Base-by-base conservation (phyloP, 2,797 vertebrate species). In the Rhinatrema bivittatum region DNA sequence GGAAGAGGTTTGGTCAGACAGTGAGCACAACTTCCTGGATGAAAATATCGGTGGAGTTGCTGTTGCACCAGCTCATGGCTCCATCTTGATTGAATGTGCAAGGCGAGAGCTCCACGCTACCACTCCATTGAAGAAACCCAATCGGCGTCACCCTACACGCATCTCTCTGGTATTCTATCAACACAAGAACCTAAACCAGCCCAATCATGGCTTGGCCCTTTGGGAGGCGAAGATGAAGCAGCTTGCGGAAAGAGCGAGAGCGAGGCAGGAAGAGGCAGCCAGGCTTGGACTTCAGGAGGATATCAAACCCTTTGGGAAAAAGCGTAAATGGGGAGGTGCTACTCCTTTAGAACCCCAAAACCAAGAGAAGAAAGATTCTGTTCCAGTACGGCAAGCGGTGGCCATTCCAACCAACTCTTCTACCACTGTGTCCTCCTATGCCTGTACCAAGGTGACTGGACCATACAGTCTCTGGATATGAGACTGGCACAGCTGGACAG, bases 121-220 rank as follows among this genome's bases (percentile, higher is more conserved):
- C 66, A 98, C 96, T 1, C 95, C 96, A 0, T 79, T 99, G 50
- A 97, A 90, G 82, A 96, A 72, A 39, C 96, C 96, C 15, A 87
- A 99, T 72, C 92, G 96, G 43, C 82, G 87, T 51, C 95, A 98
- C 56, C 96, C 96, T n/a, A 87, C 91, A 7, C 94, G 96, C 63
- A 99, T 99, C 79, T 98, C 96, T 51, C 82, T 99, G 56, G 96
- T 99, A 50, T 99, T 99, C 76, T 99, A 99, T 87, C 96, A 99
- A 89, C 95, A 99, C 85, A 99, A 99, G 83, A 99, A 97, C 85
- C 85, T 99, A 65, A 97, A 96, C 78, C 93, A 98, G 76, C 93
- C 96, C 60, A 81, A 85, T 56, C 96, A 99, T 0, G 96, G 96
- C 61, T 76, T 95, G 71, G 91, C 90, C 34, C 77, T 97, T 20